Percentiles rank a stretch among this genome's conserved stretches.
These are phyloP conservation scores for Melitaea athalia DNA, from an alignment of 2,888 invertebrate species.

Conservation along the genomic window DNA sequence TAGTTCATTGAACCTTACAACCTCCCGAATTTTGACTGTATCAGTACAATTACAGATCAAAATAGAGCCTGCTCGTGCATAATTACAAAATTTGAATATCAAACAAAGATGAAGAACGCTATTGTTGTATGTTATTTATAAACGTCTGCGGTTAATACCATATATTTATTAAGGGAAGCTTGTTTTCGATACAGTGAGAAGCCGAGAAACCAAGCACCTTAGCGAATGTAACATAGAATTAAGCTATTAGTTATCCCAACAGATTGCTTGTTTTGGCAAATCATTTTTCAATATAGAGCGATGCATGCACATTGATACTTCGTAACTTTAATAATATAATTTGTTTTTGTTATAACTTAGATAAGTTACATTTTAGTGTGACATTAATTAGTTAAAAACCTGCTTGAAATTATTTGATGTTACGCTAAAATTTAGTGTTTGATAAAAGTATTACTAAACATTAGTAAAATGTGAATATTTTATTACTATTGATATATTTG, in stretches of 20 bases:
- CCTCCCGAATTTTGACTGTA: slow-evolving; percentile 6
- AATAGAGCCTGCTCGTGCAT: slow-evolving; percentile 31
- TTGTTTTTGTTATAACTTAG: neutral
- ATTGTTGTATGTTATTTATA: slow-evolving; percentile 62
- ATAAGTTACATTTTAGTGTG: neutral
- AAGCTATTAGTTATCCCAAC: slow-evolving; percentile 80
- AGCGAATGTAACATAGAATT: slow-evolving; percentile 67
- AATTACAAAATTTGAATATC: slow-evolving; percentile 51
- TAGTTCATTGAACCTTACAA: neutral
- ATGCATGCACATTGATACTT: slow-evolving; percentile 36
- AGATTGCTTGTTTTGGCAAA: slow-evolving; percentile 64
- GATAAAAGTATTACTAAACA: too few species aligned
- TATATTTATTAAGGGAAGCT: slow-evolving; percentile 62
- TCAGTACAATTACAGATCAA: slow-evolving; percentile 19
- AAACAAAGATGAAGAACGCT: slow-evolving; percentile 44
- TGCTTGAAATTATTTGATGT: too few species aligned
- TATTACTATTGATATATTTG: too few species aligned
- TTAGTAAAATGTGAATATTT: too few species aligned
- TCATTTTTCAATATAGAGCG: slow-evolving; percentile 24
- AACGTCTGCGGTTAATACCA: slow-evolving; percentile 65
- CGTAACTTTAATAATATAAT: neutral
- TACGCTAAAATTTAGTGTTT: too few species aligned
- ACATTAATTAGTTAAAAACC: too few species aligned
- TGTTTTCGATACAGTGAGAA: slow-evolving; percentile 47
- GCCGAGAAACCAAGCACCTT: slow-evolving; percentile 78